Evolutionary conservation across 1,140 invertebrate genomes (phyloP).

Genomic region (Macrocentrus cingulum): DNA sequence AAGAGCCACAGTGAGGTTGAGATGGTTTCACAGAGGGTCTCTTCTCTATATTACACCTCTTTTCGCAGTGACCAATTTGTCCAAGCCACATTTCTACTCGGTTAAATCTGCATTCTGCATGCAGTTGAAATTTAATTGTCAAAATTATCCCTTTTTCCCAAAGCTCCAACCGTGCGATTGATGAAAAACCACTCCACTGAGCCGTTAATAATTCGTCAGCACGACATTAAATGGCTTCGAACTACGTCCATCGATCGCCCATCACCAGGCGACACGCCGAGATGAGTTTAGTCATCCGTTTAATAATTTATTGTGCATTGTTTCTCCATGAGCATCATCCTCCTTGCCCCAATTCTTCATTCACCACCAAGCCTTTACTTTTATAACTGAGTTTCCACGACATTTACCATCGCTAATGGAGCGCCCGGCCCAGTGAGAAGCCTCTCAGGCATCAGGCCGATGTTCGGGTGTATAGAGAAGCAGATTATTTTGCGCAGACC

Average conservation of each 20-base stretch:
- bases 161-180: not conserved
- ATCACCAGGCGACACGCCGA: not conserved
- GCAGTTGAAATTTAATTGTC: too few relatives aligned
- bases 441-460: too few relatives aligned
- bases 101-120: too few relatives aligned
- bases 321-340: too few relatives aligned
- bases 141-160: too few relatives aligned
- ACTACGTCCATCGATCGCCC: not conserved
- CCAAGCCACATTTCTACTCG: too few relatives aligned
- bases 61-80: conserved; percentile 5
- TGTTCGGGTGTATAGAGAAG: not conserved
- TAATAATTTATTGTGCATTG: conserved; percentile 14
- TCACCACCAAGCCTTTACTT: conserved; percentile 29
- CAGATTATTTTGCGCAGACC: conserved; percentile 15
- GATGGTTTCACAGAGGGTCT: conserved; percentile 27
- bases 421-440: not conserved
- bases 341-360: too few relatives aligned
- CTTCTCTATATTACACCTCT: not conserved
- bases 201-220: conserved; percentile 13
- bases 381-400: conserved; percentile 39
- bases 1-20: conserved; percentile 31
- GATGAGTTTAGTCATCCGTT: not conserved
- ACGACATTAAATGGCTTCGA: not conserved
- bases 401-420: conserved; percentile 40
- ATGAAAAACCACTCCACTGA: conserved; percentile 21